Evolutionary conservation across 1,140 invertebrate species (phyloP), one percentile per base, ranked within the genome.

Genomic region (Copidosoma floridanum): DNA sequence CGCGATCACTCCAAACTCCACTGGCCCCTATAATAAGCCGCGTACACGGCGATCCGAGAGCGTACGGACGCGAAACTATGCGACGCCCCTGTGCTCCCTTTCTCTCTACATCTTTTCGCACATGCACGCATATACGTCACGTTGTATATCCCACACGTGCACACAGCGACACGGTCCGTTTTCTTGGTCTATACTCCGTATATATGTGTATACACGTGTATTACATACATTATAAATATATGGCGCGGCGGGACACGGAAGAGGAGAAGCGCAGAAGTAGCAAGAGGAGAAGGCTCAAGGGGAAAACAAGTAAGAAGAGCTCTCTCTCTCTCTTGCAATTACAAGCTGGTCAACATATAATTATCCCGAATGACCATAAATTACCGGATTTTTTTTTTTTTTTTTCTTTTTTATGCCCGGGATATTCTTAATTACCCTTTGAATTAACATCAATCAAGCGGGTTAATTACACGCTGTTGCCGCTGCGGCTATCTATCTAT

Each of bases 391-490:
- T 80, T 80, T n/a, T n/a, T n/a, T n/a, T n/a, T n/a, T n/a, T n/a
- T n/a, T n/a, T n/a, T n/a, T n/a, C n/a, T n/a, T n/a, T n/a, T 79
- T 79, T 80, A 75, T 77, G 60, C 29, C 29, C 43, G 72, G 77
- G 78, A 75, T 75, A 78, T 79, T 80, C 78, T 79, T 80, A 80
- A 80, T 80, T 80, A 79, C 77, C 78, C 77, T 80, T 79, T 80
- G 78, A 80, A 80, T 80, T 80, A 80, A 80, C 78, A 80, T 79
- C 78, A 80, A 80, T 80, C 78, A 79, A 80, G 73, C 72, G 29
- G 29, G 73, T 78, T 78, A 78, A 79, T 79, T 80, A 76, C 69
- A 79, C 69, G 68, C 74, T 76, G 67, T 63, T 71, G 63, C 66
- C 58, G 66, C 66, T 63, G 70, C 67, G 63, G 65, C 62, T 57